Conservation (phyloP, 2,888 invertebrate species). For the Zygothrica quintamaculata region DNA sequence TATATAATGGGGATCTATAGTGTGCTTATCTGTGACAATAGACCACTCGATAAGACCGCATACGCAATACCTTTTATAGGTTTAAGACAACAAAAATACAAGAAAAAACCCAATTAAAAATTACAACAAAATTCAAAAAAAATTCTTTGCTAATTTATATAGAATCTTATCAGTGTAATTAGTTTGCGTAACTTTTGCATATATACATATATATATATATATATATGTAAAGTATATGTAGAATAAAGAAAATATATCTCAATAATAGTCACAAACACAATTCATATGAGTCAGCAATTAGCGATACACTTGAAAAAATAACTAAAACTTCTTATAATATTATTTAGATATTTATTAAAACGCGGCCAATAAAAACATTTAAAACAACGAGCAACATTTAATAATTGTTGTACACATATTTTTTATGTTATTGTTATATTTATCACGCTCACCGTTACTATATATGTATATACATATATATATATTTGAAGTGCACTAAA, state of each 20-base stretch:
- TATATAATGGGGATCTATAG: no score
- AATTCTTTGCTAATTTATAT: slow-evolving; percentile 15
- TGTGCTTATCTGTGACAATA: no score
- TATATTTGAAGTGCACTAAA: no score
- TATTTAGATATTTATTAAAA: no score
- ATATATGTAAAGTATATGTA: no score
- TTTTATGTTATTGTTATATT: slow-evolving; percentile 34
- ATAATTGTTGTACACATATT: not conserved
- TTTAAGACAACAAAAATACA: no score
- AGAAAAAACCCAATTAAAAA: slow-evolving; percentile 69
- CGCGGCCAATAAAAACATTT: no score
- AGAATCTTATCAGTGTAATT: slow-evolving; percentile 74
- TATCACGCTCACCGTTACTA: slow-evolving; percentile 63
- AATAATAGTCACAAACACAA: slow-evolving; percentile 31
- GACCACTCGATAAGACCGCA: not conserved
- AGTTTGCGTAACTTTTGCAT: slow-evolving; percentile 53
- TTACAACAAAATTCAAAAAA: no score
- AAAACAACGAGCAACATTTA: no score
- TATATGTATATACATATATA: slow-evolving; percentile 1
- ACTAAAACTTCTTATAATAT: no score
- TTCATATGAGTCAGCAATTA: slow-evolving; percentile 53
- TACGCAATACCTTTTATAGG: slow-evolving; percentile 24
- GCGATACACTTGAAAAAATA: slow-evolving; percentile 29
- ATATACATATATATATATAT: slow-evolving; percentile 4
- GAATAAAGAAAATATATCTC: no score